Conservation (phyloP, 2,888 invertebrate species). For the Brenthis hecate region DNA sequence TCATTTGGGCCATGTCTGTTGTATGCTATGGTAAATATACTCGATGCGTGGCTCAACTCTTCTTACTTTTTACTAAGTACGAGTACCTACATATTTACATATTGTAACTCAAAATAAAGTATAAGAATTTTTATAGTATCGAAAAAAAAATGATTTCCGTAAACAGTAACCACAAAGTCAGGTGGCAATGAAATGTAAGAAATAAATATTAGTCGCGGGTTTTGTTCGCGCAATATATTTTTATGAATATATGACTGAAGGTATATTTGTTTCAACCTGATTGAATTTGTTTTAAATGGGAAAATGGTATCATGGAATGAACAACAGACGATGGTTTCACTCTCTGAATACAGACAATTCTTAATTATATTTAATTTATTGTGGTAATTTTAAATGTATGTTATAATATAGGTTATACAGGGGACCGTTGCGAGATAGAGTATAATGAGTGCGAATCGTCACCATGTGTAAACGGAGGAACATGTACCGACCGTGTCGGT, state of each 20-base stretch:
- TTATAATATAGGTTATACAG: conserved; percentile 83
- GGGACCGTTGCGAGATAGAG: conserved; percentile 87
- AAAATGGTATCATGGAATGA: too few species aligned
- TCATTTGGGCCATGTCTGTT: conserved; percentile 11
- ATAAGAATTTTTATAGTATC: too few species aligned
- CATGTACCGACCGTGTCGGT: conserved; percentile 88
- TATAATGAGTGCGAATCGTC: conserved; percentile 90
- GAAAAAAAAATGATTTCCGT: too few species aligned
- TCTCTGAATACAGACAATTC: background rate
- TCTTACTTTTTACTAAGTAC: too few species aligned
- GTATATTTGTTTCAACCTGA: too few species aligned
- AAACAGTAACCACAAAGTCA: too few species aligned
- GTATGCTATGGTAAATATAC: background rate
- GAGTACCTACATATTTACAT: background rate
- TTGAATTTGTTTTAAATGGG: too few species aligned
- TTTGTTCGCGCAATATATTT: too few species aligned
- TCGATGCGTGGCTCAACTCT: background rate
- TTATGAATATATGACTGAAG: too few species aligned
- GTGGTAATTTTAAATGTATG: conserved; percentile 23
- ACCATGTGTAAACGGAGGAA: conserved; percentile 88
- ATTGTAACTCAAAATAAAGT: background rate
- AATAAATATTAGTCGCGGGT: too few species aligned
- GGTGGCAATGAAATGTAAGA: too few species aligned
- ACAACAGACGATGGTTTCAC: too few species aligned
- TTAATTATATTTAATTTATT: background rate